Conservation (phyloP, 2,113 vertebrate species). For the Plecotus auritus region DNA sequence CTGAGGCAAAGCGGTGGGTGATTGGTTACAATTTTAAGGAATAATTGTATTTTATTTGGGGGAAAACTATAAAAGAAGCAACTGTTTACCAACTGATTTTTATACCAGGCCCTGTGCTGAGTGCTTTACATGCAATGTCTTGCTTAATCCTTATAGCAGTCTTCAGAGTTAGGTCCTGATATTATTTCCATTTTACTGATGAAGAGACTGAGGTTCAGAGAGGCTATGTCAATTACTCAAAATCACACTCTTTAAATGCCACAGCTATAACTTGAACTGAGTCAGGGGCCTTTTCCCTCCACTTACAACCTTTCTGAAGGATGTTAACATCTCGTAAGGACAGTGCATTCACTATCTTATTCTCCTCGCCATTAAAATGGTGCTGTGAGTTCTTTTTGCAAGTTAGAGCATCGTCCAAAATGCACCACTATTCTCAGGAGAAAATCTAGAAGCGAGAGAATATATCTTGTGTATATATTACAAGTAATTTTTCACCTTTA, state of each 20-base stretch:
- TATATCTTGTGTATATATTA: not conserved
- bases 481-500: not conserved
- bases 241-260: not conserved
- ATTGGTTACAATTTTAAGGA: not conserved
- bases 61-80: not conserved
- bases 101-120: not conserved
- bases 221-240: not conserved
- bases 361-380: not conserved
- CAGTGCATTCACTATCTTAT: not conserved
- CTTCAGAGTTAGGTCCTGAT: not conserved
- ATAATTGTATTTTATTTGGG: not conserved
- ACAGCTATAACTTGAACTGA: not conserved
- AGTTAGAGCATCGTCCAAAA: not conserved
- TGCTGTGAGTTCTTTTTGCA: not conserved
- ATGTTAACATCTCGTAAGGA: not conserved
- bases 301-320: not conserved
- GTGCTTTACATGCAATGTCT: not conserved
- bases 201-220: not conserved
- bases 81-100: not conserved
- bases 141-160: not conserved
- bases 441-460: not conserved
- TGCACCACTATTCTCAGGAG: not conserved
- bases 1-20: not conserved
- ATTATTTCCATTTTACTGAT: not conserved
- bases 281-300: not conserved